phyloP scores from a whole-genome alignment of 2,888 invertebrate genomes.

The Venusia cambrica region DNA sequence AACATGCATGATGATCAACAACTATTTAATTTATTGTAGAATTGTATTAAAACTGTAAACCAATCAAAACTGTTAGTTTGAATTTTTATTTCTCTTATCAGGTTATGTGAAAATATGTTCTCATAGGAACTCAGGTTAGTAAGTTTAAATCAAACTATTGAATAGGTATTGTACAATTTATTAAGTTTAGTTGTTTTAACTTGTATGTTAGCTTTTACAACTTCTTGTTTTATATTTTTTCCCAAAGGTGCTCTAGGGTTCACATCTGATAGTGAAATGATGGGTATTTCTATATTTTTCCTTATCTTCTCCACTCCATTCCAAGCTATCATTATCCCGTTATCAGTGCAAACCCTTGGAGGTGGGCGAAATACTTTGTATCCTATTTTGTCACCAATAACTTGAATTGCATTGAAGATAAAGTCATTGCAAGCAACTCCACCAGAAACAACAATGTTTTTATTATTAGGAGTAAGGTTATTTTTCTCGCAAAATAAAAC shows the following conservation, averaged over 20 bases:
- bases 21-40: conserved; percentile 46
- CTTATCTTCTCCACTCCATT: conserved; percentile 92
- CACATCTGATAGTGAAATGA: conserved; percentile 81
- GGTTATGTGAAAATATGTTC: no score
- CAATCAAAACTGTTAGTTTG: conserved; percentile 35
- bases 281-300: conserved; percentile 56
- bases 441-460: conserved; percentile 91
- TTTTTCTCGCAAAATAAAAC: conserved; percentile 85
- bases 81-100: no score
- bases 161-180: conserved; percentile 27
- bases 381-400: conserved; percentile 83
- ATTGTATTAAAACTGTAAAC: conserved; percentile 37
- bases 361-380: conserved; percentile 89
- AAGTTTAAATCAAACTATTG: conserved; percentile 7
- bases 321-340: conserved; percentile 99
- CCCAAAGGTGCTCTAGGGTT: conserved; percentile 84
- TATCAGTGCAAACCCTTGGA: conserved; percentile 94
- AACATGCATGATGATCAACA: conserved; percentile 48
- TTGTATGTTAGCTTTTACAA: conserved; percentile 76
- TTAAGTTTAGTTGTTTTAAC: conserved; percentile 59
- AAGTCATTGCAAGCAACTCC: conserved; percentile 97
- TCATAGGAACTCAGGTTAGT: no score
- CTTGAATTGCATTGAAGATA: conserved; percentile 85
- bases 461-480: conserved; percentile 79
- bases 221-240: conserved; percentile 77